Base-by-base conservation (phyloP, 2,888 invertebrate genomes). In the Polydrusus cervinus region DNA sequence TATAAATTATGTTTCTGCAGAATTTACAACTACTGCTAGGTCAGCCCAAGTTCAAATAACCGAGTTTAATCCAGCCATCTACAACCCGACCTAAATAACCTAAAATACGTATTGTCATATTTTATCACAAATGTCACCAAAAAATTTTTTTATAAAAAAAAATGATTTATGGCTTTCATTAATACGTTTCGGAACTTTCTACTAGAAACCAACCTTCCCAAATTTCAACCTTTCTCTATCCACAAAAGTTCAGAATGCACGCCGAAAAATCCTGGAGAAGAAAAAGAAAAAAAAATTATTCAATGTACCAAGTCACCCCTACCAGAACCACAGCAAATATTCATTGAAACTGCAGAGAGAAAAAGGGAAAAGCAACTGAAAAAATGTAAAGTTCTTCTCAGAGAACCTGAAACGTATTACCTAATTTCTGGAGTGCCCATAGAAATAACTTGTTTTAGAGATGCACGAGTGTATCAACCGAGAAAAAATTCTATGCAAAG, bases 401-500 rank as follows among this genome's bases (percentile, higher is more conserved):
- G 66, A 16, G 72, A 65, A 57, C 66, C 67, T 25, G 72, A 64
- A 18, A 65, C 65, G 66, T 62, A 45, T n/a, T 14, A 18, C n/a
- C 49, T 76, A 20, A 67, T 78, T 64, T 61, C 53, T 57, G 72
- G 74, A 72, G 47, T 64, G 25, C 78, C 78, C 14, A 16, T 64
- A 25, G 61, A 72, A n/a, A 40, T 71, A 6, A 51, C 57, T 53
- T 67, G 67, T 30, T 60, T 11, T n/a, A 77, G 83, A 64, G 74
- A 64, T 8, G 82, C 79, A 3, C 78, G 79, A 30, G 80, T 84
- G 40, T 81, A 80, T 51, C 82, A 82, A 49, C 82, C 81, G 1
- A 64, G 81, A 1, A 83, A 82, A 61, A 84, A 82, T 73, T 79
- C 80, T 18, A 82, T 82, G 79, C 84, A 84, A 71, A 81, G 81